Conservation (phyloP, 2,113 vertebrate species). For the Ctenomys sociabilis region DNA sequence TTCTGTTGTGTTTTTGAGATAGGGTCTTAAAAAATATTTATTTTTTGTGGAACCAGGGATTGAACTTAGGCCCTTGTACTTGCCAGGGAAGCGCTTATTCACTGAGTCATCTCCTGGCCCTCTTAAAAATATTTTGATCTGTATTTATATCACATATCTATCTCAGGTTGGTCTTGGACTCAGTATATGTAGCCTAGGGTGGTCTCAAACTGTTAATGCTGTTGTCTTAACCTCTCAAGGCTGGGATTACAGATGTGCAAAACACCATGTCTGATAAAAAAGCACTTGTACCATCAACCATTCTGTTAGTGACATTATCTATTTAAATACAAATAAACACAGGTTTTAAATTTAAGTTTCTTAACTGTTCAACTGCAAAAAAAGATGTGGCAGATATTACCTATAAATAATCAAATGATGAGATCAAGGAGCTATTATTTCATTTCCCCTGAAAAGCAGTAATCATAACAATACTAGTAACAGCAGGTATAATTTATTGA, state of each 20-base stretch:
- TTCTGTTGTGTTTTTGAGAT: background rate
- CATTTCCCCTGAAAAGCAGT: background rate
- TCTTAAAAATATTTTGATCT: background rate
- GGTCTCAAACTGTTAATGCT: background rate
- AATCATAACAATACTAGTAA: background rate
- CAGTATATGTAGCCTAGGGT: background rate
- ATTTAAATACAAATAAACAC: background rate
- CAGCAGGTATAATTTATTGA: background rate
- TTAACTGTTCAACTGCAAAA: background rate
- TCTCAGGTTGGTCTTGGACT: background rate
- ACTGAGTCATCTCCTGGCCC: too few species aligned
- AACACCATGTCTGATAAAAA: background rate
- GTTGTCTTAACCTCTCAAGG: background rate
- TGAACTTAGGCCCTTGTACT: too few species aligned
- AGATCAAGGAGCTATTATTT: background rate
- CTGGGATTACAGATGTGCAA: background rate
- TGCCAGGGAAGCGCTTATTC: too few species aligned
- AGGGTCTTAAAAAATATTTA: background rate
- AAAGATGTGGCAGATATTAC: background rate
- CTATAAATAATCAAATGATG: constrained; percentile 8
- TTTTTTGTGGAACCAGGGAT: too few species aligned
- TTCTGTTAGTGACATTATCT: constrained; percentile 5
- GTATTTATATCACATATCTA: background rate
- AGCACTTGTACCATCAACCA: background rate
- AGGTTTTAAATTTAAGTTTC: constrained; percentile 23